These are phyloP conservation scores for Plestiodon gilberti DNA, from an alignment of 2,113 vertebrate species.

Conservation along the genomic window DNA sequence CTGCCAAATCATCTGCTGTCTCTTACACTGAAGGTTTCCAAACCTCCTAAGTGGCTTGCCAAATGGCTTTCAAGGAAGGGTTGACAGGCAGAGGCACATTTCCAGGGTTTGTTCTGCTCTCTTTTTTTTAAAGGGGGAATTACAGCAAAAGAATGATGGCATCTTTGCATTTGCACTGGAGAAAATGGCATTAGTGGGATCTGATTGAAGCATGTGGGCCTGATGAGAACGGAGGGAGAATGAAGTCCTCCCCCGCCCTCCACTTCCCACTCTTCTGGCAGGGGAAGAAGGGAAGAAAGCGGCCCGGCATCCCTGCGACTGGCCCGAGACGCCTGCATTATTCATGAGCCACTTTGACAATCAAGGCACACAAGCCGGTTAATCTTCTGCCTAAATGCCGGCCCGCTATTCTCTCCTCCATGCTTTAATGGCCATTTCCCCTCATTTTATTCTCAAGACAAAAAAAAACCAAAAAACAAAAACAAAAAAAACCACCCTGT, in stretches of 20 bases:
- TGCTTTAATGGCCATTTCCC: slow-evolving; percentile 21
- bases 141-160: neutral
- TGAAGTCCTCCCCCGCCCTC: neutral
- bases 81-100: neutral
- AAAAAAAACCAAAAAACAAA: slow-evolving; percentile 45
- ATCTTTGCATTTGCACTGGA: neutral
- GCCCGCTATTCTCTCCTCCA: slow-evolving; percentile 23
- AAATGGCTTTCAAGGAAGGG: slow-evolving; percentile 29
- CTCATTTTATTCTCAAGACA: slow-evolving; percentile 19
- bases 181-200: slow-evolving; percentile 14
- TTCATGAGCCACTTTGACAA: slow-evolving; percentile 56
- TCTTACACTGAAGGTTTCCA: neutral
- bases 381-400: slow-evolving; percentile 51
- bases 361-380: slow-evolving; percentile 38
- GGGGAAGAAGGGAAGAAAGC: neutral
- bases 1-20: neutral
- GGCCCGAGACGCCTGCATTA: slow-evolving; percentile 38
- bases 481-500: slow-evolving; percentile 42
- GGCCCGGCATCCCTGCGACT: slow-evolving; percentile 40
- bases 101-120: slow-evolving; percentile 26
- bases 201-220: slow-evolving; percentile 1
- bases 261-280: neutral
- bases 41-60: neutral
- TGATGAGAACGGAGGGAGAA: neutral
- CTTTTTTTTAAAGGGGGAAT: neutral